Evolutionary conservation across 2,888 invertebrate genomes (phyloP).

Genomic region (Odontothrips loti): DNA sequence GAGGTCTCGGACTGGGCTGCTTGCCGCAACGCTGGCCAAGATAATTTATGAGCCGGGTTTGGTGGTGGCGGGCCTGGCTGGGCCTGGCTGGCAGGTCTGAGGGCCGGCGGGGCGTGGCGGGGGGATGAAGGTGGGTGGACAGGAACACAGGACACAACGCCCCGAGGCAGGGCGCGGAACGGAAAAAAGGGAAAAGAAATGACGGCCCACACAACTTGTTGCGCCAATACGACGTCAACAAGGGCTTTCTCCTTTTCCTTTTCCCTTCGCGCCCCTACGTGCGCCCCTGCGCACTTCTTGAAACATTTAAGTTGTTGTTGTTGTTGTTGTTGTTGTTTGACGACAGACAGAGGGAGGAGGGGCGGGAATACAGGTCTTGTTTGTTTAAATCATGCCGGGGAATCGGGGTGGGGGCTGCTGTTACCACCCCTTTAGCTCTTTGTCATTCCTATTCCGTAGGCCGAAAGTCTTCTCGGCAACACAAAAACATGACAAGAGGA

Average conservation of each 20-base stretch:
- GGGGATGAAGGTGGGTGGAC: background rate
- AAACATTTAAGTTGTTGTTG: background rate
- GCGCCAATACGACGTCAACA: conserved; percentile 7
- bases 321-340: too few relatives aligned
- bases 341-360: background rate
- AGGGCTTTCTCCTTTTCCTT: background rate
- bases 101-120: background rate
- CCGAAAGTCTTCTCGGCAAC: background rate
- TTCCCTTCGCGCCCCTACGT: background rate
- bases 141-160: background rate
- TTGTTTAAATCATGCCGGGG: conserved; percentile 11
- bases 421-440: background rate
- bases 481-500: conserved; percentile 18
- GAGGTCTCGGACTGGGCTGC: background rate
- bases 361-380: background rate
- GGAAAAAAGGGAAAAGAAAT: background rate
- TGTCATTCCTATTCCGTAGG: conserved; percentile 5
- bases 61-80: background rate
- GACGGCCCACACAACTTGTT: background rate
- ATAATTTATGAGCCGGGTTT: background rate
- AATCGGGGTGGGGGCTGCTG: background rate
- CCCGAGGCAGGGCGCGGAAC: background rate
- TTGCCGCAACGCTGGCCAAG: background rate
- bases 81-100: background rate
- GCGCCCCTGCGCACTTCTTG: background rate